Evolutionary conservation across 2,113 vertebrate genomes (phyloP).

Genomic region (Cebus imitator): DNA sequence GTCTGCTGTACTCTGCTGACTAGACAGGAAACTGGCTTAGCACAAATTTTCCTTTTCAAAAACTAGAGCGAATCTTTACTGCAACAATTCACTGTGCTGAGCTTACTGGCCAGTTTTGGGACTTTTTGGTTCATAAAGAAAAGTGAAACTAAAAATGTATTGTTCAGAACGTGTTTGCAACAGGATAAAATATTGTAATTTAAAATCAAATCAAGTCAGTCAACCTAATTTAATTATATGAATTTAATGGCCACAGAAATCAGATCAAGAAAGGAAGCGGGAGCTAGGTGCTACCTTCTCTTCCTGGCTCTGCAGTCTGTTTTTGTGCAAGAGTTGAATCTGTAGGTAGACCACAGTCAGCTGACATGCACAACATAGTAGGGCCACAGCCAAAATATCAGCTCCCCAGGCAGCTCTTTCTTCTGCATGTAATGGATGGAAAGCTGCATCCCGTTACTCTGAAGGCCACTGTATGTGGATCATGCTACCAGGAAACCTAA

Average conservation of each 20-base stretch:
- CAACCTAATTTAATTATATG: neutral
- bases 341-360: accelerated
- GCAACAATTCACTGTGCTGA: slow-evolving; percentile 27
- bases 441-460: neutral
- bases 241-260: neutral
- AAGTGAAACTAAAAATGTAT: neutral
- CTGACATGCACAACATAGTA: accelerated
- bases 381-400: accelerated
- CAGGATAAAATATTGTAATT: neutral
- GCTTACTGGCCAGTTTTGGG: slow-evolving; percentile 11
- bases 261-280: neutral
- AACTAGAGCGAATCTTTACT: slow-evolving; percentile 33
- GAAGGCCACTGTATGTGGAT: accelerated
- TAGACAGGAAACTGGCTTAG: slow-evolving; percentile 82
- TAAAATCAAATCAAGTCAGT: neutral
- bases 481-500: neutral
- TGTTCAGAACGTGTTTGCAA: slow-evolving; percentile 60
- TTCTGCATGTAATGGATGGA: accelerated
- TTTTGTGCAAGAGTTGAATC: too few relatives aligned
- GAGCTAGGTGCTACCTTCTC: too few relatives aligned
- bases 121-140: slow-evolving; percentile 68
- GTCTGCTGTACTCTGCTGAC: slow-evolving; percentile 78
- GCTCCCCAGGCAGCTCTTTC: neutral
- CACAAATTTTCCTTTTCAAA: slow-evolving; percentile 58
- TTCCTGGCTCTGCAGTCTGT: too few relatives aligned